phyloP scores from a whole-genome alignment of 2,888 invertebrate species.

The Limenitis camilla region DNA sequence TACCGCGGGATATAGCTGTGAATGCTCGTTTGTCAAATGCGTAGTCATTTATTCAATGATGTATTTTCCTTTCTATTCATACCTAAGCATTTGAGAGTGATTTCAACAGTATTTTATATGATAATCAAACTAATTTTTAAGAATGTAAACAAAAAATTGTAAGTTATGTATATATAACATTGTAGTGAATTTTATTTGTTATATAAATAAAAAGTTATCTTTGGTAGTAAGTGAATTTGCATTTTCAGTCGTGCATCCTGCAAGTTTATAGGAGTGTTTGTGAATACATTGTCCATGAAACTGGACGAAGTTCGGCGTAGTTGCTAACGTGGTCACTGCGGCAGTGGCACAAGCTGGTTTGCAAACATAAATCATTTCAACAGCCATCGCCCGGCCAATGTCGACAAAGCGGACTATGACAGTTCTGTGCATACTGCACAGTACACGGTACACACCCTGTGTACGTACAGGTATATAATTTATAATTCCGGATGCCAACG shows the following conservation, averaged over 20 bases:
- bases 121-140: constrained; percentile 7
- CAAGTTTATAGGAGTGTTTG: constrained; percentile 20
- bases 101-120: constrained; percentile 21
- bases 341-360: constrained; percentile 22
- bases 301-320: constrained; percentile 22
- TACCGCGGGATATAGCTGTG: constrained; percentile 66
- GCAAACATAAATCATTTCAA: constrained; percentile 30
- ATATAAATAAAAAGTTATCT: constrained; percentile 16
- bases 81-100: constrained; percentile 29
- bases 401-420: constrained; percentile 27
- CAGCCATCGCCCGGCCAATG: constrained; percentile 25
- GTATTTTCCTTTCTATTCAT: constrained; percentile 42
- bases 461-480: constrained; percentile 36
- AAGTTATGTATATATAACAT: constrained; percentile 2
- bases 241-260: constrained; percentile 14
- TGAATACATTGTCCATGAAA: constrained; percentile 24
- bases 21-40: constrained; percentile 73
- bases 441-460: constrained; percentile 20
- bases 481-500: constrained; percentile 33
- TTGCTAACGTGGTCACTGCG: constrained; percentile 22
- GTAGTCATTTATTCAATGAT: constrained; percentile 71
- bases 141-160: constrained; percentile 1
- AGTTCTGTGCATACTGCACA: constrained; percentile 22
- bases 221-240: constrained; percentile 17
- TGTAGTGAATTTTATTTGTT: neutral